Conservation (phyloP, 2,888 invertebrate species). For the Temnothorax ravouxi region DNA sequence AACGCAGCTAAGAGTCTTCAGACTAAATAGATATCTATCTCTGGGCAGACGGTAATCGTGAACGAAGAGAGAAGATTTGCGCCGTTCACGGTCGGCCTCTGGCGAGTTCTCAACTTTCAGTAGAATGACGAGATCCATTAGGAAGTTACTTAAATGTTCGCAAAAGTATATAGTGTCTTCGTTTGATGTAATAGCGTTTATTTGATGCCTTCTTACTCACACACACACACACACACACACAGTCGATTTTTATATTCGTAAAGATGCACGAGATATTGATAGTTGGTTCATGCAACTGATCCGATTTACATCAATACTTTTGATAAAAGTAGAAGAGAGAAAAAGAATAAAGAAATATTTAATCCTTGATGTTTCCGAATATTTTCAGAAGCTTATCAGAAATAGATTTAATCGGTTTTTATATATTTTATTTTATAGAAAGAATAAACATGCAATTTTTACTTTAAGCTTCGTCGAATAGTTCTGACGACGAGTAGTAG, state of each 20-base stretch:
- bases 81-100: slow-evolving; percentile 58
- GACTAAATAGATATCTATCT: slow-evolving; percentile 42
- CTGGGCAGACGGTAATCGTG: slow-evolving; percentile 14
- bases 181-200: slow-evolving; percentile 37
- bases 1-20: slow-evolving; percentile 6
- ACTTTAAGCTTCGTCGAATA: neutral
- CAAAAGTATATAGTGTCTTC: slow-evolving; percentile 64
- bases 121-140: slow-evolving; percentile 66
- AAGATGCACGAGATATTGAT: slow-evolving; percentile 7
- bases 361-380: neutral
- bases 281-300: slow-evolving; percentile 6
- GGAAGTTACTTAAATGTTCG: slow-evolving; percentile 70
- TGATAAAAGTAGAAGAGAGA: neutral
- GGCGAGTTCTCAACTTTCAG: slow-evolving; percentile 72
- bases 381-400: neutral
- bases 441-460: neutral
- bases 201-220: slow-evolving; percentile 57
- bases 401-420: neutral
- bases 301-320: neutral
- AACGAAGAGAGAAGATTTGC: slow-evolving; percentile 45
- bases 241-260: slow-evolving; percentile 46
- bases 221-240: too few relatives aligned
- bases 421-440: neutral
- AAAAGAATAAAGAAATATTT: neutral
- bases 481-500: neutral